Conservation (phyloP, 2,113 vertebrate species). For the Fulica atra region DNA sequence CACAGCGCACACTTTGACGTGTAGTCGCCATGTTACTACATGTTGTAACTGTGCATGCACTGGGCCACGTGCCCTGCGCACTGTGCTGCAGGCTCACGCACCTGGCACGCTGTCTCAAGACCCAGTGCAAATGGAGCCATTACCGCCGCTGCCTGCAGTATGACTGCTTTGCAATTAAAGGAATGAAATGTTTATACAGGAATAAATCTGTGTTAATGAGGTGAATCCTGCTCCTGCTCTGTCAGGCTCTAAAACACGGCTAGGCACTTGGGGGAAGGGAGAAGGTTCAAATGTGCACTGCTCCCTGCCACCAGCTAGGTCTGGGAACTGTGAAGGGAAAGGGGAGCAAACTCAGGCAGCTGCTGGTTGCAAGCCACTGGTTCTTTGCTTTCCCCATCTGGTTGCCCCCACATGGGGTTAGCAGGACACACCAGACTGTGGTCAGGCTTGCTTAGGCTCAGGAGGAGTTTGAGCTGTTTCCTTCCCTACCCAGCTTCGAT, state of each 20-base stretch:
- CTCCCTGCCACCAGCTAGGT: not conserved
- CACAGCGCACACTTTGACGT: not conserved
- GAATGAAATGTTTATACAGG: conserved; percentile 52
- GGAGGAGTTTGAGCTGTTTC: not conserved
- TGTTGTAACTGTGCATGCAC: not conserved
- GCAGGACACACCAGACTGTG: not conserved
- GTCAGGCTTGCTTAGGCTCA: not conserved
- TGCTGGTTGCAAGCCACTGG: not conserved
- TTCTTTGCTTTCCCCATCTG: not conserved
- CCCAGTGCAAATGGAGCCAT: not conserved
- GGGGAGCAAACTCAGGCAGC: not conserved
- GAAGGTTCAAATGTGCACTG: rapidly evolving
- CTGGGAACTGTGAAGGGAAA: not conserved
- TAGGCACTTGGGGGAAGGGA: not conserved
- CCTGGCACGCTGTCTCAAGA: not conserved
- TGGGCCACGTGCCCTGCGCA: rapidly evolving
- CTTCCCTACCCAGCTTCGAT: not conserved
- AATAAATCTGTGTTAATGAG: conserved; percentile 51
- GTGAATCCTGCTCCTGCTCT: not conserved
- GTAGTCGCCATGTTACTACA: rapidly evolving
- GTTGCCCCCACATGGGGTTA: not conserved
- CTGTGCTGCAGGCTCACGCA: not conserved
- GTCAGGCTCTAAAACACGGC: not conserved
- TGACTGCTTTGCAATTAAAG: conserved; percentile 43
- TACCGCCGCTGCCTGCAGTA: not conserved